Conservation (phyloP, 2,113 vertebrate genomes). For the Microcebus jonahi region DNA sequence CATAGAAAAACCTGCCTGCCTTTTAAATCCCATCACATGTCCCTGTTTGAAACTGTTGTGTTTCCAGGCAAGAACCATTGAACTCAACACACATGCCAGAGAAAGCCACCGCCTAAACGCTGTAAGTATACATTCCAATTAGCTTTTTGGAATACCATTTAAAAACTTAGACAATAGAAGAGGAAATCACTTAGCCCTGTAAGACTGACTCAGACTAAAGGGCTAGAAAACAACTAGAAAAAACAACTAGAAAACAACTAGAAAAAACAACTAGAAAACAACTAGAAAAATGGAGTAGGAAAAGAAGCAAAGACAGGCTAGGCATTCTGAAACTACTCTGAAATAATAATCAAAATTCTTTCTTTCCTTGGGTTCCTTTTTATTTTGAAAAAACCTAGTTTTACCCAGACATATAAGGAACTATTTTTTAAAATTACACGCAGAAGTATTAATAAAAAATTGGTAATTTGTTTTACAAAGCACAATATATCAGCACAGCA, state of each 20-base stretch:
- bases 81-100: neutral
- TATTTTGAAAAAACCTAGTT: slow-evolving; percentile 3
- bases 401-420: neutral
- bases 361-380: slow-evolving; percentile 34
- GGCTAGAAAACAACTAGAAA: neutral
- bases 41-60: neutral
- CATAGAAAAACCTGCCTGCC: neutral
- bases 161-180: neutral
- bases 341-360: slow-evolving; percentile 9
- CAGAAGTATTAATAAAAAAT: slow-evolving; percentile 17
- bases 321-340: neutral
- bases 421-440: neutral
- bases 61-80: neutral
- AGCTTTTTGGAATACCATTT: neutral
- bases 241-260: neutral
- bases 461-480: slow-evolving; percentile 69
- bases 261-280: slow-evolving; percentile 23
- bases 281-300: neutral
- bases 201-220: neutral
- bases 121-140: neutral
- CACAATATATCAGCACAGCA: neutral
- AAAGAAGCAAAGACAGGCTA: neutral
- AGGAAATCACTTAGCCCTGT: neutral
- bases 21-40: slow-evolving; percentile 20
- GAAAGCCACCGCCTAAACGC: neutral